Base-by-base conservation (phyloP, 1,140 invertebrate genomes). In the Tenebrio molitor region DNA sequence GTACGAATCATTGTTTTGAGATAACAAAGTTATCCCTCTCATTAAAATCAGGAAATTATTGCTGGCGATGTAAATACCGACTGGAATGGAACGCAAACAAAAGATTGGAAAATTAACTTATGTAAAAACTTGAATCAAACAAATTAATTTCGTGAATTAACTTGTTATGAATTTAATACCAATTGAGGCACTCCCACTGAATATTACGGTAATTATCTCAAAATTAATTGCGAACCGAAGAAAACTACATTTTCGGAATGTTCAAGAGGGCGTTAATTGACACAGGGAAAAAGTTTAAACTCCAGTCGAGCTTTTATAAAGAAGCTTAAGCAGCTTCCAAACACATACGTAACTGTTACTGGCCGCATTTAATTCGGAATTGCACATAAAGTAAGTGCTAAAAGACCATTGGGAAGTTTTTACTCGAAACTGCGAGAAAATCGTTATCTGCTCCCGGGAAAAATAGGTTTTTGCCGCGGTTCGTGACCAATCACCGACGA, bases 31-130 rank as follows among this genome's bases (percentile, higher is more conserved):
- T 58, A 29, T 58, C 21, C 23, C 1, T 29, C 21, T 58, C 50
- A 33, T 58, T 58, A 58, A 58, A 58, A 58, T 58, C 50, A 14
- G 50, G 50, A 58, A 58, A 58, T 58, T 58, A 58, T 58, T 58
- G 50, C 50, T 29, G 21, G n/a, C 12, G 36, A 39, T 39, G 50
- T 58, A 50, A 50, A 50, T 50, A 46, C 42, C 42, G 10, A 19
- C 16, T 17, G 5, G 42, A 17, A 46, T 16, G 21, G 23, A 58
- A 58, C n/a, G n/a, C 50, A 58, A 58, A 58, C 50, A 58, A 58
- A 58, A 58, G 50, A 58, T 29, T 29, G 21, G 23, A 25, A 58
- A 33, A 46, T 46, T 19, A 46, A 58, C 50, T 58, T 58, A 25
- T 14, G 23, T 29, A 46, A 46, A 46, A 46, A 46, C 42, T 17